Conservation (phyloP, 2,797 vertebrate species). For the Enteromius anoplus region DNA sequence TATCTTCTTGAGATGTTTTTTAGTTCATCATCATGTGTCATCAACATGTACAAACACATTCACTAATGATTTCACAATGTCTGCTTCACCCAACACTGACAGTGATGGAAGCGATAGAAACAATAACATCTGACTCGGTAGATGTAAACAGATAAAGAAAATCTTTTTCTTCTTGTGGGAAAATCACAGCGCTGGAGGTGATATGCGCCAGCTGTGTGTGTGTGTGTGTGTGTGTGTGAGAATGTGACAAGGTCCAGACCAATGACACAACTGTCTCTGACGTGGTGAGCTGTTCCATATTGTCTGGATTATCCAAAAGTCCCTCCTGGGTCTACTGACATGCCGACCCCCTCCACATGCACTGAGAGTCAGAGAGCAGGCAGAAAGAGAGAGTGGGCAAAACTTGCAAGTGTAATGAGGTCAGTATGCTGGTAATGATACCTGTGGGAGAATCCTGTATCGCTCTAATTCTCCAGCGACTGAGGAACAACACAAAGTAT, state of each 20-base stretch:
- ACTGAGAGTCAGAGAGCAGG: background rate
- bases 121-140: conserved; percentile 23
- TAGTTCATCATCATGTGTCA: background rate
- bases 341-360: conserved; percentile 8
- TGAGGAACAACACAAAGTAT: background rate
- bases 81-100: conserved; percentile 25
- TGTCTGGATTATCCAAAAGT: conserved; percentile 46
- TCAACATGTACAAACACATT: conserved; percentile 6
- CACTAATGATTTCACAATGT: conserved; percentile 4
- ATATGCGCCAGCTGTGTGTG: conserved; percentile 37
- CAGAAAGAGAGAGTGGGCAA: conserved; percentile 9
- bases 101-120: conserved; percentile 12
- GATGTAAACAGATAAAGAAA: conserved; percentile 51
- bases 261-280: conserved; percentile 30
- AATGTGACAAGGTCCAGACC: conserved; percentile 50
- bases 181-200: conserved; percentile 37
- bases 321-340: conserved; percentile 22
- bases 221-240: conserved; percentile 20
- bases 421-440: conserved; percentile 37
- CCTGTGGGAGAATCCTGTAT: conserved; percentile 38
- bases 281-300: conserved; percentile 30
- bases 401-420: conserved; percentile 18
- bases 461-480: background rate
- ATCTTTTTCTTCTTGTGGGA: conserved; percentile 33
- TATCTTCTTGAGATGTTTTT: background rate